Base-by-base conservation (phyloP, 2,113 vertebrate species). In the Spea bombifrons region DNA sequence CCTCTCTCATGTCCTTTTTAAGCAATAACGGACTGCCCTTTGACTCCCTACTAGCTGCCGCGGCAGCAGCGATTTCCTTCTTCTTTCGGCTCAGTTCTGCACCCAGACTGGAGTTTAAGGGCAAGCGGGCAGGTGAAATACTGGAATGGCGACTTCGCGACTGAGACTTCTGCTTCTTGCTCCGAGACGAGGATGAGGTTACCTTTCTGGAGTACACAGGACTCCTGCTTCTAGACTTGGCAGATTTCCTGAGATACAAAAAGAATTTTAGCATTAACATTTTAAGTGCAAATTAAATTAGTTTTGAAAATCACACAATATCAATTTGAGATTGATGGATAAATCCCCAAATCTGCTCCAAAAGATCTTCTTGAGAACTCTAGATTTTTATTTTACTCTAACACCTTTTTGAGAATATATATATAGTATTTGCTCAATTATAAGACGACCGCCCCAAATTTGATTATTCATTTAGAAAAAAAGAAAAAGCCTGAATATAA, bases 61-160 rank as follows among this genome's bases (percentile, higher is more conserved):
- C 96, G 0, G 94, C 94, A 0, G 95, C 94, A 47, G 95, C 96
- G 3, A 96, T 91, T 72, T 98, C 97, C 86, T 96, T 98, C 82
- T 98, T 98, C 83, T 93, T 94, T 63, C 96, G 93, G 81, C 90
- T 99, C 65, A 98, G 94, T 86, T 99, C 96, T 3, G 97, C 97
- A 15, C 97, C 97, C 5, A 98, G 89, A 73, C 97, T 98, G 81
- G 97, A 98, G 84, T 95, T 96, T 7, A 98, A 90, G 0, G 97
- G 96, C 30, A 98, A 91, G 66, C 93, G 89, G 0, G 89, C 92
- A 0, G 97, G 97, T 16, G 95, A 97, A 72, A 96, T 97, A 66
- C 94, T 87, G 80, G 95, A 96, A 82, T 96, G 94, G 83, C 90
- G 93, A 83, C 94, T 96, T 82, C 93, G 94, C 30, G 95, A 93